Base-by-base conservation (phyloP, 2,797 vertebrate genomes). In the Selene dorsalis region DNA sequence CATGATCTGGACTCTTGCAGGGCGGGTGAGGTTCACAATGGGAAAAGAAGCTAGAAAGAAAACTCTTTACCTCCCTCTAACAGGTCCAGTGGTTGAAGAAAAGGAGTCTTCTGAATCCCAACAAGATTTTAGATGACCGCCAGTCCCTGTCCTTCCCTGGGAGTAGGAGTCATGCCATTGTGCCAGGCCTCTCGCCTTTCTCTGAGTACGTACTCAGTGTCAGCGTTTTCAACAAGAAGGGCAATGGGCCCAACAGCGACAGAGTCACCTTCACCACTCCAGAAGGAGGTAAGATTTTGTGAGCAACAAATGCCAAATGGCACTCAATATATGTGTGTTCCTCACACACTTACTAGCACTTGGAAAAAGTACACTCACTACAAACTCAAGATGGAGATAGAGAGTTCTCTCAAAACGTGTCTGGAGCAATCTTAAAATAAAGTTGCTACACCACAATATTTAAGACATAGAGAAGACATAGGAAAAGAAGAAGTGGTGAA, bases 41-140 rank as follows among this genome's bases (percentile, higher is more conserved):
- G 41, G 16, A 17, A 43, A 17, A 17, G 14, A 43, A 16, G 16
- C 41, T 47, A 6, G 45, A 47, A 43, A 16, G 16, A 17, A 16
- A 12, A 41, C 3, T 41, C 39, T 16, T 73, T 61, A 11, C 56
- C 39, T 43, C 24, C 0, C 73, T 57, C 48, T 85, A 62, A 4
- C 94, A 99, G 98, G 93, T 99, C 78, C 95, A 88, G 48, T 99
- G 96, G 95, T 93, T 95, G 93, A 96, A 95, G 89, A 95, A 91
- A 22, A 93, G 81, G 77, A 97, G 91, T 88, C 82, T 97, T 18
- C 73, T 96, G 82, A 95, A 96, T 84, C 95, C 94, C 7, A 92
- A 92, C 75, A 93, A 89, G 60, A 91, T 92, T 70, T 93, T 95
- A 80, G 91, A 94, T 32, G 95, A 96, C 72, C 96, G 94, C 47